A percentile compares a stretch with the other conserved stretches of the same genome.
These are phyloP conservation scores for Anastrepha ludens DNA, from an alignment of 1,140 invertebrate species.

Conservation along the genomic window DNA sequence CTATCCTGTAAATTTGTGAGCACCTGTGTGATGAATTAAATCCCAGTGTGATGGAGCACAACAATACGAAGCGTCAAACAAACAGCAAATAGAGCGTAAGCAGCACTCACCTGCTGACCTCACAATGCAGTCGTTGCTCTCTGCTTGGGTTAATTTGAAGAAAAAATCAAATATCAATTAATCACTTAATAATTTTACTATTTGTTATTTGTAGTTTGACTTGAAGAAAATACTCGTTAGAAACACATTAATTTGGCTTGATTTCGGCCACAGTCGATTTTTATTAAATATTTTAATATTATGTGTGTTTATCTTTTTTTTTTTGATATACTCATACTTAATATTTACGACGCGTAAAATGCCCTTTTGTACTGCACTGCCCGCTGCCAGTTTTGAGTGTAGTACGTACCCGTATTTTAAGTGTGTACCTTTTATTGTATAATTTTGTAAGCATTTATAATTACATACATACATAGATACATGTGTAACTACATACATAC, in stretches of 20 bases:
- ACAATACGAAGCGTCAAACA: background rate
- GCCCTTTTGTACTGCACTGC: background rate
- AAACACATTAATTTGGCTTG: conserved; percentile 5
- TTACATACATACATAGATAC: conserved; percentile 27
- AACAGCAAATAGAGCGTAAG: background rate
- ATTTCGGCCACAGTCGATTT: conserved; percentile 45
- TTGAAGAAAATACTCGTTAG: conserved; percentile 32
- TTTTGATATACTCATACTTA: background rate
- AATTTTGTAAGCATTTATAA: conserved; percentile 48
- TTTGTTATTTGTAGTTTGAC: conserved; percentile 42
- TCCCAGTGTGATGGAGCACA: background rate
- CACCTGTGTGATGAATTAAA: conserved; percentile 47
- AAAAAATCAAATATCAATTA: conserved; percentile 5
- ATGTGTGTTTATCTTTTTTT: conserved; percentile 18
- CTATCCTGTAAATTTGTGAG: conserved; percentile 68
- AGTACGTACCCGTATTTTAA: conserved; percentile 47
- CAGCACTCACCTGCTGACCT: background rate
- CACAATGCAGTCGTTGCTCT: conserved; percentile 2
- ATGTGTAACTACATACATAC: conserved; percentile 1
- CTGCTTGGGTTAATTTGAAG: background rate
- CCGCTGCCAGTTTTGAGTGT: conserved; percentile 14
- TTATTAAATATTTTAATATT: conserved; percentile 34
- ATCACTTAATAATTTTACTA: conserved; percentile 13
- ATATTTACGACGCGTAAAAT: background rate
- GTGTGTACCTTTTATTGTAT: conserved; percentile 47